These are phyloP conservation scores for Rutilus rutilus DNA, from an alignment of 2,113 vertebrate species.

Conservation along the genomic window DNA sequence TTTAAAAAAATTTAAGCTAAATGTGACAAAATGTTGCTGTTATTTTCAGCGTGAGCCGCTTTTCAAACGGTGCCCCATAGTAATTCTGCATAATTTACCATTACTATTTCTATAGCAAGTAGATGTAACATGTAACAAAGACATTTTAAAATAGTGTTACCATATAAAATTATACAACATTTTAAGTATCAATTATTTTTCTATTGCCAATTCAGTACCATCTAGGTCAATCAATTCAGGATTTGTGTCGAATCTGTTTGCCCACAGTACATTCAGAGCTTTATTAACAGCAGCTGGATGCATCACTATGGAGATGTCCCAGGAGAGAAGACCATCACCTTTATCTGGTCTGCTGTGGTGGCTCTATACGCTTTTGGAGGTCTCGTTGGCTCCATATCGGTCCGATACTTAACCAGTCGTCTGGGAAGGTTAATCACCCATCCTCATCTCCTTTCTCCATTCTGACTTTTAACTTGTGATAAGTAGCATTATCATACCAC, in stretches of 20 bases:
- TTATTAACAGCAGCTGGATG: constrained; percentile 77
- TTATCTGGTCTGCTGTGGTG: constrained; percentile 75
- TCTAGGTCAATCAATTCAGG: background rate
- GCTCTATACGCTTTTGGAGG: constrained; percentile 69
- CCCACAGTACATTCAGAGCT: constrained; percentile 72
- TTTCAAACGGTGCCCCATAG: too few relatives aligned
- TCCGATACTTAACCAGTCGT: constrained; percentile 57
- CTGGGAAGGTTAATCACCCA: constrained; percentile 70
- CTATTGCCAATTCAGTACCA: background rate
- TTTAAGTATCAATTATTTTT: background rate
- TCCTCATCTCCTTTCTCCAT: background rate
- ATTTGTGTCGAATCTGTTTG: background rate
- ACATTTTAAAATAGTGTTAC: background rate
- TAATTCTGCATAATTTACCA: background rate
- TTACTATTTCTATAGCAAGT: background rate
- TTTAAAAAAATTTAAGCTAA: too few relatives aligned
- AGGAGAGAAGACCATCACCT: constrained; percentile 58
- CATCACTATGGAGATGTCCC: constrained; percentile 63
- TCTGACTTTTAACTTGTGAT: background rate
- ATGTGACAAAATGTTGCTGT: too few relatives aligned
- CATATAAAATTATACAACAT: background rate
- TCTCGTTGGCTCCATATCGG: constrained; percentile 64
- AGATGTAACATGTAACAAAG: background rate
- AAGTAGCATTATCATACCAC: background rate
- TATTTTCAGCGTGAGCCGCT: too few relatives aligned